Evolutionary conservation across 2,113 vertebrate genomes (phyloP).

Genomic region (Sminthopsis crassicaudata): DNA sequence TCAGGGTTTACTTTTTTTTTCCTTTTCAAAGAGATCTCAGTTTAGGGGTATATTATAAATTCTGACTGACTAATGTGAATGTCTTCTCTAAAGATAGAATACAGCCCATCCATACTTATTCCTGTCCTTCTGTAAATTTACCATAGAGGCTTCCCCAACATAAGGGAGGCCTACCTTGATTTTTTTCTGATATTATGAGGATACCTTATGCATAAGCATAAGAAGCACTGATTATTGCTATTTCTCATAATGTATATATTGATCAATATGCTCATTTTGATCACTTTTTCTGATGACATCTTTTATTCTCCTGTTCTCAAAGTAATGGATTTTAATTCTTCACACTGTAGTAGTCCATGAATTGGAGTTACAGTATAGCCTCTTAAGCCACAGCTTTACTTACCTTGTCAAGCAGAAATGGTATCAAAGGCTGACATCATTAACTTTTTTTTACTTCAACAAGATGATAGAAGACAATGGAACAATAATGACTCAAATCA

Average conservation of each 20-base stretch:
- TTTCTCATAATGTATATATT: background rate
- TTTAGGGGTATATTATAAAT: background rate
- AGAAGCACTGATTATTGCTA: background rate
- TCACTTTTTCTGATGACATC: background rate
- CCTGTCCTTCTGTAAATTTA: background rate
- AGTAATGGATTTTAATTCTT: background rate
- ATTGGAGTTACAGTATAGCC: background rate
- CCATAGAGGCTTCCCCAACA: background rate
- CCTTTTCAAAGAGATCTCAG: background rate
- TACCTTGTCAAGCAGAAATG: background rate
- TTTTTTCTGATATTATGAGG: background rate
- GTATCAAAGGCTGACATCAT: background rate
- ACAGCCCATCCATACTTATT: background rate
- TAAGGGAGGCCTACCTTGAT: background rate
- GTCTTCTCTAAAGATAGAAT: background rate
- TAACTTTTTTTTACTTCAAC: background rate
- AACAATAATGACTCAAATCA: background rate
- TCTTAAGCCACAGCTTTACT: background rate
- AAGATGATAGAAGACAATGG: background rate
- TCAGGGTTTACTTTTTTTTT: background rate
- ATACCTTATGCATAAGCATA: background rate
- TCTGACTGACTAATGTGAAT: background rate
- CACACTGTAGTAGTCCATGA: background rate
- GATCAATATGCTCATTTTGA: background rate
- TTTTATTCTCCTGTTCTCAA: background rate